Percentiles rank a stretch among this genome's conserved stretches.
Conservation (phyloP, 2,888 invertebrate genomes). For the Agrochola litura region DNA sequence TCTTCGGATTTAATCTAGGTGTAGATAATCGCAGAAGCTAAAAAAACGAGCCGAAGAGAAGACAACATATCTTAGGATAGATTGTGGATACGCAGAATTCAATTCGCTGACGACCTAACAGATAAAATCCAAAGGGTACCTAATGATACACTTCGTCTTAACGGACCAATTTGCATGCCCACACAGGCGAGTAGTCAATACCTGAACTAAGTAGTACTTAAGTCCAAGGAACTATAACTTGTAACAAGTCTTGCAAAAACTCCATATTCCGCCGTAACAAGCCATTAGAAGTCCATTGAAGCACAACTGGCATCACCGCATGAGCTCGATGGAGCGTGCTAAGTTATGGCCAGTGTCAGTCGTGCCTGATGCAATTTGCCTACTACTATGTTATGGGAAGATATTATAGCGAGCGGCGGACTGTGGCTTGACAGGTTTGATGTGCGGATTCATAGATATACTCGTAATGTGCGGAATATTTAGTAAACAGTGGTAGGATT, state of each 20-base stretch:
- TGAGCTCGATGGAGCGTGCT: constrained; percentile 51
- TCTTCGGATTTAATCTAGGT: neutral
- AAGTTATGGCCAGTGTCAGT: constrained; percentile 39
- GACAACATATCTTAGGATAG: neutral
- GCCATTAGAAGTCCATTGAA: constrained; percentile 53
- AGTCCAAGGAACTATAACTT: constrained; percentile 6
- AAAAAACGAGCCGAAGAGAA: neutral
- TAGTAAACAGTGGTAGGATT: neutral
- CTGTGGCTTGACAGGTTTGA: neutral
- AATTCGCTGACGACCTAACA: neutral
- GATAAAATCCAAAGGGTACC: neutral
- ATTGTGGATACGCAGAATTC: neutral
- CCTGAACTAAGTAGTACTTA: neutral
- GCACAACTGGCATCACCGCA: constrained; percentile 43
- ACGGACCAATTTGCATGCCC: neutral
- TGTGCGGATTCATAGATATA: neutral
- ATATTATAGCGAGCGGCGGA: constrained; percentile 5
- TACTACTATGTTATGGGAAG: constrained; percentile 39
- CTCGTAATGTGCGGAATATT: neutral
- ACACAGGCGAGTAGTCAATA: neutral
- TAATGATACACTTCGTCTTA: neutral
- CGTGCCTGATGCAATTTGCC: constrained; percentile 52
- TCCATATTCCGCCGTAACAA: constrained; percentile 45
- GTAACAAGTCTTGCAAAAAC: constrained; percentile 35
- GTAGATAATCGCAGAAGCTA: neutral